These are phyloP conservation scores for Orestias chungarensis DNA, from an alignment of 2,797 vertebrate species.

Conservation along the genomic window DNA sequence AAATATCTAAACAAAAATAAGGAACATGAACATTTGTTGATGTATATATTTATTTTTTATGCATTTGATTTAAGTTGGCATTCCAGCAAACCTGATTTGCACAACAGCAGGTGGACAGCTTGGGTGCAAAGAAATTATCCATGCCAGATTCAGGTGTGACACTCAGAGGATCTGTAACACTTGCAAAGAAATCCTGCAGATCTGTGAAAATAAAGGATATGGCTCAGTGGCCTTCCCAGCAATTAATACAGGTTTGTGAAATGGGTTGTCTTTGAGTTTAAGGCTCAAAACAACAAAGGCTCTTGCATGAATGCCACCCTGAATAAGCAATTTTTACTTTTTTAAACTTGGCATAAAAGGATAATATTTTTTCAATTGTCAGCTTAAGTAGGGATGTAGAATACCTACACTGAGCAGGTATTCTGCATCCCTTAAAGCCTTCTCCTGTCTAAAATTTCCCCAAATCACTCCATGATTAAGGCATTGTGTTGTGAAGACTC, in stretches of 20 bases:
- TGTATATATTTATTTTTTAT: not conserved
- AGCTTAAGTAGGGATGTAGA: no score
- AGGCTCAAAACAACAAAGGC: no score
- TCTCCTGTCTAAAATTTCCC: no score
- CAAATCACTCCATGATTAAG: no score
- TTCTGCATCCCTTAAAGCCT: no score
- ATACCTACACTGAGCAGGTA: no score
- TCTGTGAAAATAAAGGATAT: slow-evolving; percentile 62
- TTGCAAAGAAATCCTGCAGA: slow-evolving; percentile 58
- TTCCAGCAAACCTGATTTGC: slow-evolving; percentile 31
- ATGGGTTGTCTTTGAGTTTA: no score
- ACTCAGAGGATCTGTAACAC: slow-evolving; percentile 37
- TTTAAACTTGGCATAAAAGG: no score
- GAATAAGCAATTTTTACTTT: no score
- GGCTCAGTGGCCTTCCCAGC: slow-evolving; percentile 69
- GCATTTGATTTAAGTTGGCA: slow-evolving; percentile 22
- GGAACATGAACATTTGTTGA: not conserved
- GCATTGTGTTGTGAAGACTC: no score
- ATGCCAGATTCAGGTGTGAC: slow-evolving; percentile 27
- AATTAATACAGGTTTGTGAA: slow-evolving; percentile 65
- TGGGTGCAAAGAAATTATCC: slow-evolving; percentile 64
- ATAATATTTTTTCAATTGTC: no score
- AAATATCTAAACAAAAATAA: not conserved
- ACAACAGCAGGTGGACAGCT: slow-evolving; percentile 62
- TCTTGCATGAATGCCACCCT: no score